phyloP scores from a whole-genome alignment of 2,888 invertebrate genomes.

The Mythimna vitellina region DNA sequence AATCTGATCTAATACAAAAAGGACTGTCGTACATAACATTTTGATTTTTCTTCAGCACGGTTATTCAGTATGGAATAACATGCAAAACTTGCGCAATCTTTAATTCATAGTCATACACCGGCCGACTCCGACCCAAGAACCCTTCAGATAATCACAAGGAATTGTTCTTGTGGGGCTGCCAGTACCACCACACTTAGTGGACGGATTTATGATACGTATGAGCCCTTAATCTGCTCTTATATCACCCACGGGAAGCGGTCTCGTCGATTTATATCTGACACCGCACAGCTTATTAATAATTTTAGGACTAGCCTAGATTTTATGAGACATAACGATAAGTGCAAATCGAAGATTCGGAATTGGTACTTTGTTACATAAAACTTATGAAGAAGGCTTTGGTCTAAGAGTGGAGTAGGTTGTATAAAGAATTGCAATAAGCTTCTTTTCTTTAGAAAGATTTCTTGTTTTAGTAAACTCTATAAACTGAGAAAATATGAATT shows the following conservation, averaged over 20 bases:
- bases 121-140: slow-evolving; percentile 2
- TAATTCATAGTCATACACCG: slow-evolving; percentile 34
- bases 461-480: neutral
- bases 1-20: neutral
- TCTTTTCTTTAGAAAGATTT: neutral
- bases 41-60: neutral
- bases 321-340: slow-evolving; percentile 35
- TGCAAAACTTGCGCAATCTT: slow-evolving; percentile 14
- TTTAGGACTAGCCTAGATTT: slow-evolving; percentile 31
- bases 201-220: slow-evolving; percentile 46
- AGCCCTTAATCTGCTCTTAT: slow-evolving; percentile 48
- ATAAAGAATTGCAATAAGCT: neutral
- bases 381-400: neutral
- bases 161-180: slow-evolving; percentile 49
- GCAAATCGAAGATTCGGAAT: neutral
- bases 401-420: no score
- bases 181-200: slow-evolving; percentile 39
- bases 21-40: neutral
- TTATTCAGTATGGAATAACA: neutral
- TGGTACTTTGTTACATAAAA: neutral
- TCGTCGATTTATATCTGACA: slow-evolving; percentile 40
- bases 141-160: slow-evolving; percentile 54
- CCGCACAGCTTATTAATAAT: slow-evolving; percentile 34
- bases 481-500: slow-evolving; percentile 15
- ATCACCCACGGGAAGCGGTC: slow-evolving; percentile 38